Conservation (phyloP, 2,797 vertebrate genomes). For the Chaetophractus vellerosus region DNA sequence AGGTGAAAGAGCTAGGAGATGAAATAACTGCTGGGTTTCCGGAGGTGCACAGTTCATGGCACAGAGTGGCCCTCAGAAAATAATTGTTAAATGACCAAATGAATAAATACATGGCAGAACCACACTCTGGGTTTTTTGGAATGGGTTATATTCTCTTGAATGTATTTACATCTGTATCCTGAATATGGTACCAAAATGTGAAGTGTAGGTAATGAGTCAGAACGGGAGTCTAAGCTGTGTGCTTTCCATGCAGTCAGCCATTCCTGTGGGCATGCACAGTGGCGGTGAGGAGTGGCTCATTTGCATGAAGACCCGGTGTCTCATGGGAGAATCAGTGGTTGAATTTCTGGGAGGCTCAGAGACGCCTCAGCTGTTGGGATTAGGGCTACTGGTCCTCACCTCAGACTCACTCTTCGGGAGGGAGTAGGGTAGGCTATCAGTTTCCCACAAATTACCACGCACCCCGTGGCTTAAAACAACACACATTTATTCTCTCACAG, state of each 20-base stretch:
- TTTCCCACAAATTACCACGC: neutral
- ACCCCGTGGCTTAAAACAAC: neutral
- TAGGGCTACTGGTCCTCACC: neutral
- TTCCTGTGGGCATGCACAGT: neutral
- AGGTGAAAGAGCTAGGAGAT: neutral
- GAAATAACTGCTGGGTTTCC: conserved; percentile 7
- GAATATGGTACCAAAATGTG: neutral
- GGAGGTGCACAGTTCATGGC: neutral
- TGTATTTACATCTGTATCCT: neutral
- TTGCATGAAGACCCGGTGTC: neutral
- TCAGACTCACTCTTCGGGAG: neutral
- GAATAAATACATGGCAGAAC: neutral
- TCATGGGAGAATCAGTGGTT: neutral
- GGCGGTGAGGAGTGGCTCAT: neutral
- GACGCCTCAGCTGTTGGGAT: neutral
- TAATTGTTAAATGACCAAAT: neutral
- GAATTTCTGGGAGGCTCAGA: neutral
- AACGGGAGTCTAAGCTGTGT: neutral
- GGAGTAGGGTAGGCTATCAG: neutral
- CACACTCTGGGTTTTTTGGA: neutral
- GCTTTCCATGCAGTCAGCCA: neutral
- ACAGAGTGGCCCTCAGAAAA: neutral
- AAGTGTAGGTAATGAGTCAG: neutral
- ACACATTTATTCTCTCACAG: neutral
- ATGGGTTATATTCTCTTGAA: neutral